Base-by-base conservation (phyloP, 2,888 invertebrate species). In the Exocentrus adspersus region DNA sequence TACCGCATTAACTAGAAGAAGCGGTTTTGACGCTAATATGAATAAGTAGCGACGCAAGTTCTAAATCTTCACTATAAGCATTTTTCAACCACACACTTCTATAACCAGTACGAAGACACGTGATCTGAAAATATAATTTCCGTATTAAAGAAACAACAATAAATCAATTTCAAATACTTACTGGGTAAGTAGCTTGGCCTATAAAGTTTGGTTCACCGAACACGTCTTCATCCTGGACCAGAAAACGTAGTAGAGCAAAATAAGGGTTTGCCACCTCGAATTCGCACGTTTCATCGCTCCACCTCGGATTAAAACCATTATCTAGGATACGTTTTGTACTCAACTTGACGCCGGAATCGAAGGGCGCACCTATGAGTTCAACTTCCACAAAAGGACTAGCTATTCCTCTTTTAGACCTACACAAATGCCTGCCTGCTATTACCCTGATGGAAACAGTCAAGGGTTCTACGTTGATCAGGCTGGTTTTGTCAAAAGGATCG, bases 161-260 rank as follows among this genome's bases (percentile, higher is more conserved):
- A n/a, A n/a, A n/a, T n/a, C n/a, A n/a, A n/a, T n/a, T n/a, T n/a
- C n/a, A n/a, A n/a, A n/a, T n/a, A 80, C 84, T 83, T 73, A 97
- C 87, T 0, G 98, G 96, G 84, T 91, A 97, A 9, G 95, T 94
- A 41, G 95, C 95, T 84, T 99, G 98, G 0, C 98, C 98, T 65
- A 98, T 92, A 81, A 98, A 97, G 85, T 97, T 97, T 9, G 91
- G 93, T 77, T 98, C 98, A 0, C 97, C 97, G 83, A 99, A 98
- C 86, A 97, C 94, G 80, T 99, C 98, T 81, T 97, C 97, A 82
- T 97, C 97, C 82, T 95, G 92, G 0, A 97, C 93, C 41, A 92
- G 87, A 82, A 98, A 97, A 32, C 97, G 87, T 50, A 95, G 83
- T 50, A 97, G 82, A 0, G 97, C 94, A 77, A 95, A 87, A 57